phyloP scores from a whole-genome alignment of 2,888 invertebrate genomes.

The Glomeris marginata region DNA sequence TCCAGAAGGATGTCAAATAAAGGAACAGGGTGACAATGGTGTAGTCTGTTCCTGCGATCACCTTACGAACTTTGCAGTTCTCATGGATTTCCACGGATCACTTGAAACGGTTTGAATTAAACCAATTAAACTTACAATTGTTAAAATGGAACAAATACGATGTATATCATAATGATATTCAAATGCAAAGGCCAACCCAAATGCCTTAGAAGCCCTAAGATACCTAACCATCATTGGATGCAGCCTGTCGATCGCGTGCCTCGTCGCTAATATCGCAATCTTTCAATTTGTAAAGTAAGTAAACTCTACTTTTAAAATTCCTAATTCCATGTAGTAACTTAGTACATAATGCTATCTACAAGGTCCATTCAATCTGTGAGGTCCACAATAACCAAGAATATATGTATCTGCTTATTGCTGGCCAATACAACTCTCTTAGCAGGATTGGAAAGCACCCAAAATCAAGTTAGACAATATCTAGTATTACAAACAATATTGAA shows the following conservation, averaged over 20 bases:
- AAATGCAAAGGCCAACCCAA: too few relatives aligned
- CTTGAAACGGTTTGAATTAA: neutral
- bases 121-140: too few relatives aligned
- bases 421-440: neutral
- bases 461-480: too few relatives aligned
- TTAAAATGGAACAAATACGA: too few relatives aligned
- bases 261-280: neutral
- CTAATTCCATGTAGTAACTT: neutral
- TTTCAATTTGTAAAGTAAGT: conserved; percentile 1
- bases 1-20: neutral
- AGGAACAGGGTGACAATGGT: neutral
- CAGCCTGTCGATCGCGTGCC: neutral
- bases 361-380: neutral
- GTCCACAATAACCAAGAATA: conserved; percentile 1
- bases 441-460: neutral
- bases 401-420: conserved; percentile 5
- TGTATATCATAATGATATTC: too few relatives aligned
- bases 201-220: too few relatives aligned
- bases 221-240: neutral
- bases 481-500: too few relatives aligned
- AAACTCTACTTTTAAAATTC: neutral
- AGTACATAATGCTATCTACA: neutral
- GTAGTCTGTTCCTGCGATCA: conserved; percentile 11
- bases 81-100: conserved; percentile 11
- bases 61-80: conserved; percentile 12